Evolutionary conservation across 2,113 vertebrate genomes (phyloP).

Genomic region (Rissa tridactyla): DNA sequence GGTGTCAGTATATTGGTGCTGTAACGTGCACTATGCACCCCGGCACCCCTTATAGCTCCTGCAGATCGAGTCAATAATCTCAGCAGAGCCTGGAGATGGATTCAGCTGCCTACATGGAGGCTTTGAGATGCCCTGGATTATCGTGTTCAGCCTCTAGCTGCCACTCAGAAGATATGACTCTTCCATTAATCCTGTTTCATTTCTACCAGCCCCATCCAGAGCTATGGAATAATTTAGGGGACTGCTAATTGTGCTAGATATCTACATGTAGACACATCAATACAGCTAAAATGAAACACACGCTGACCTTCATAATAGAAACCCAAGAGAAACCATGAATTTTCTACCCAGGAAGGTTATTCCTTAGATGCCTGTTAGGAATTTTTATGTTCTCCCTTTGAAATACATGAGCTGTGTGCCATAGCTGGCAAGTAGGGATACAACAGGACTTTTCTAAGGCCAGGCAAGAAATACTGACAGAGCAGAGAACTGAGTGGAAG

Average conservation of each 20-base stretch:
- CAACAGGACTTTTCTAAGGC: not conserved
- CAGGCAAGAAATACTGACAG: not conserved
- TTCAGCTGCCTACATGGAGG: not conserved
- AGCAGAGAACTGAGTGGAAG: not conserved
- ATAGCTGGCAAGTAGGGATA: not conserved
- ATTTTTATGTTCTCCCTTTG: not conserved
- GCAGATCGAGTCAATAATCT: not conserved
- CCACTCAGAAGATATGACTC: not conserved
- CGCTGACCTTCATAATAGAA: not conserved
- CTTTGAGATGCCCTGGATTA: not conserved
- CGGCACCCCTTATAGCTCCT: not conserved
- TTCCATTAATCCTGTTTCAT: not conserved
- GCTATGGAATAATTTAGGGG: not conserved
- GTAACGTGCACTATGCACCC: not conserved
- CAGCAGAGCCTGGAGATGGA: not conserved
- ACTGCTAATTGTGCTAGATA: not conserved
- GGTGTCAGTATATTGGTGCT: not conserved
- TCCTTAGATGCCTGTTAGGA: not conserved
- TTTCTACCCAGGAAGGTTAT: not conserved
- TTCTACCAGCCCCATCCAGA: not conserved
- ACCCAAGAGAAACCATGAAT: not conserved
- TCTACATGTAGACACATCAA: not conserved
- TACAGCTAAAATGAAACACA: not conserved
- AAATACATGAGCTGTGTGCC: not conserved
- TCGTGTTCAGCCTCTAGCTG: not conserved